Conservation (phyloP, 2,888 invertebrate genomes). For the Diloba caeruleocephala region DNA sequence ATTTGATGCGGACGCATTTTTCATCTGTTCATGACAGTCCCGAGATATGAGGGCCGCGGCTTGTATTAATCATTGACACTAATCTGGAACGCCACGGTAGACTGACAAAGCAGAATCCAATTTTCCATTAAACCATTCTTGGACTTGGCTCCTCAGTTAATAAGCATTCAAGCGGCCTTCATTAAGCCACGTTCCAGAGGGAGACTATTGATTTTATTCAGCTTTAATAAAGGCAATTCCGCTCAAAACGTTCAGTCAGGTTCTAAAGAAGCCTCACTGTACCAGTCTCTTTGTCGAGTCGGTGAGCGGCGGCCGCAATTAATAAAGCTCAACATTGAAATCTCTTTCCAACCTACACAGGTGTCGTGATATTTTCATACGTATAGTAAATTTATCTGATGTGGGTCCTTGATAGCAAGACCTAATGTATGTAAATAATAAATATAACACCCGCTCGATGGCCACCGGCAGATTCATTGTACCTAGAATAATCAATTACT, state of each 20-base stretch:
- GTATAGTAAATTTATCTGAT: neutral
- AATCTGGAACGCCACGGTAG: slow-evolving; percentile 66
- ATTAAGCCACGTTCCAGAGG: slow-evolving; percentile 73
- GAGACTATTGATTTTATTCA: slow-evolving; percentile 81
- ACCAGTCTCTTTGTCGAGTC: slow-evolving; percentile 69
- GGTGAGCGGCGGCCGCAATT: slow-evolving; percentile 58
- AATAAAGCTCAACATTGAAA: slow-evolving; percentile 64
- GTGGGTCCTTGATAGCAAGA: too few species aligned
- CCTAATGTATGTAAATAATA: too few species aligned
- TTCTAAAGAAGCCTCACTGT: slow-evolving; percentile 73
- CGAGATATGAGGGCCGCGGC: slow-evolving; percentile 51
- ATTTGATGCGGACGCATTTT: slow-evolving; percentile 52
- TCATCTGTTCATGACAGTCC: slow-evolving; percentile 53
- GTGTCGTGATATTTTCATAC: slow-evolving; percentile 20
- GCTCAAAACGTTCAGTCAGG: slow-evolving; percentile 67
- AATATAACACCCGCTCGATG: too few species aligned
- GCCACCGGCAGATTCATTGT: too few species aligned
- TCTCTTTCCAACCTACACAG: slow-evolving; percentile 60
- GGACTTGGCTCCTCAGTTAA: slow-evolving; percentile 73
- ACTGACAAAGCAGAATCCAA: slow-evolving; percentile 71
- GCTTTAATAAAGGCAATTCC: slow-evolving; percentile 78
- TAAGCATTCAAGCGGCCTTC: slow-evolving; percentile 79
- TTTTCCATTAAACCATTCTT: slow-evolving; percentile 71
- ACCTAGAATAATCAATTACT: too few species aligned
- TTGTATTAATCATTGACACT: slow-evolving; percentile 63